These are phyloP conservation scores for Ciona savignyi DNA, from an alignment of 23 tunicate genomes.

Conservation along the genomic window DNA sequence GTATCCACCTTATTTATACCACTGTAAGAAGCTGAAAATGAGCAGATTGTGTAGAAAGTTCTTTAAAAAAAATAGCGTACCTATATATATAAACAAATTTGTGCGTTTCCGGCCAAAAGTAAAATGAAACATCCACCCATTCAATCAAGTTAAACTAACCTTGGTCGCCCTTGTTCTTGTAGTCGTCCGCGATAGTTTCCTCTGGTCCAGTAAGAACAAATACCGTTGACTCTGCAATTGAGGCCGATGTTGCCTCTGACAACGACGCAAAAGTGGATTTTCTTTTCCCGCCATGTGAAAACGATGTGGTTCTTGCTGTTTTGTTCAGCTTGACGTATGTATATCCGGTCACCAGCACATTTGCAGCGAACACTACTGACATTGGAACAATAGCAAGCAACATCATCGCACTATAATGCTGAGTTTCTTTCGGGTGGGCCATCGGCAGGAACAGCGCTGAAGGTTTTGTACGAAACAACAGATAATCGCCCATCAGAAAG, in stretches of 20 bases:
- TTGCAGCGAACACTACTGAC: constrained; percentile 16
- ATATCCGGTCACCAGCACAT: background rate
- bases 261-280: background rate
- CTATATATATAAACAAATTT: too few relatives aligned
- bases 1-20: too few relatives aligned
- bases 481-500: constrained; percentile 1
- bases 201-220: background rate
- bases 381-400: constrained; percentile 12
- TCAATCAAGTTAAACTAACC: too few relatives aligned
- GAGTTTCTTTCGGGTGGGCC: constrained; percentile 5
- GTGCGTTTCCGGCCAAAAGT: too few relatives aligned
- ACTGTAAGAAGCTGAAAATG: too few relatives aligned
- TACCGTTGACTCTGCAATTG: background rate
- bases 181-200: background rate
- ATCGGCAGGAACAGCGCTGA: constrained; percentile 34
- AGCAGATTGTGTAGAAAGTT: too few relatives aligned
- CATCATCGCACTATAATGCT: background rate
- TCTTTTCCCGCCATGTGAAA: background rate
- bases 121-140: too few relatives aligned
- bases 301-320: background rate
- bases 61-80: too few relatives aligned
- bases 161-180: too few relatives aligned
- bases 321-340: constrained; percentile 10
- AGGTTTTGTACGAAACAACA: constrained; percentile 13
- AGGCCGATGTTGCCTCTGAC: background rate